Conservation (phyloP, 2,113 vertebrate genomes). For the Formicarius rufipectus region DNA sequence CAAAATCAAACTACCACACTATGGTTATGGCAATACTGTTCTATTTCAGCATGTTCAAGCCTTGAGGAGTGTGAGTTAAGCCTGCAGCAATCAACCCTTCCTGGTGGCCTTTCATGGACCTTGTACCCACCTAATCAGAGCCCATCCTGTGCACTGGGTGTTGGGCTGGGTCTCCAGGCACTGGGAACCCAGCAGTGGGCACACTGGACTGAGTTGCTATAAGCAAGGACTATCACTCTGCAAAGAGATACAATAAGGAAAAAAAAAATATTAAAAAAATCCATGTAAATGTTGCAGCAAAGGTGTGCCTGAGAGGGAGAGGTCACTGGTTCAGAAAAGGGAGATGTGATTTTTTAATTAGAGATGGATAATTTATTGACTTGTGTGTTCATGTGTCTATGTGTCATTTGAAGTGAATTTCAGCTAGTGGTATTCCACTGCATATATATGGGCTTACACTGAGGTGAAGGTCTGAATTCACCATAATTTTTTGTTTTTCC, state of each 20-base stretch:
- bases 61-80: neutral
- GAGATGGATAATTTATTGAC: neutral
- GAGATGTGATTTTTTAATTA: neutral
- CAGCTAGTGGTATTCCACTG: neutral
- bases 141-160: neutral
- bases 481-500: neutral
- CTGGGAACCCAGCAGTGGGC: neutral
- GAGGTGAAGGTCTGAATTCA: neutral
- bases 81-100: neutral
- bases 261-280: neutral
- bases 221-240: neutral
- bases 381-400: neutral
- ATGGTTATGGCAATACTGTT: neutral
- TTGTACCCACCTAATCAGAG: neutral
- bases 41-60: neutral
- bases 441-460: neutral
- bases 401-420: neutral
- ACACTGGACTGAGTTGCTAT: fast-evolving
- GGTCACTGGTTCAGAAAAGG: neutral
- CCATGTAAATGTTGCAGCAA: neutral
- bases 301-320: neutral
- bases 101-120: neutral
- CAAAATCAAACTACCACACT: too few relatives aligned
- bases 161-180: neutral
- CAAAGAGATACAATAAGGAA: neutral